phyloP scores from a whole-genome alignment of 64 coral and sea anemone genomes.

The Montipora foliosa region DNA sequence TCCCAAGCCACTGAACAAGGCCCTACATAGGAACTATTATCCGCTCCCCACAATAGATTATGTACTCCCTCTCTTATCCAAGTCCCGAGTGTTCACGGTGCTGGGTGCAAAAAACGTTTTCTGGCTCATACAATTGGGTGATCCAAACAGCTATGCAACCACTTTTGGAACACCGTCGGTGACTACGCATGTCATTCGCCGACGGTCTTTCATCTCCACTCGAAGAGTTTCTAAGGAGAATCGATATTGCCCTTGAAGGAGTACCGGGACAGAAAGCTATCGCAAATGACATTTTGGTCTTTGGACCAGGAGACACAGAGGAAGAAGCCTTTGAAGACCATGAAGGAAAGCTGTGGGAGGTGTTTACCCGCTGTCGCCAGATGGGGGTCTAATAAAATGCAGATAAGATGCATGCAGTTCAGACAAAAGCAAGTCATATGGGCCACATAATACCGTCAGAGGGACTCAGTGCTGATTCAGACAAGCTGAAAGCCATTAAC shows the following conservation, averaged over 20 bases:
- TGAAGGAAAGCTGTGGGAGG: too few relatives aligned
- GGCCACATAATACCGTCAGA: background rate
- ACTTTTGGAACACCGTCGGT: constrained; percentile 66
- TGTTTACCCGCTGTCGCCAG: background rate
- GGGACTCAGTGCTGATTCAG: constrained; percentile 7
- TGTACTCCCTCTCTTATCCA: background rate
- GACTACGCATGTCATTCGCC: constrained; percentile 60
- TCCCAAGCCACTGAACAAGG: constrained; percentile 7
- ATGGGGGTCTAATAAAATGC: constrained; percentile 15
- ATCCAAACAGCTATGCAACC: background rate
- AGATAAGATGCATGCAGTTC: constrained; percentile 11
- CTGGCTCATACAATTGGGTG: constrained; percentile 48
- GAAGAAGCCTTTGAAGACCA: too few relatives aligned
- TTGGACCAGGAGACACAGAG: background rate
- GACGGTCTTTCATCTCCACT: constrained; percentile 28
- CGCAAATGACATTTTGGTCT: background rate
- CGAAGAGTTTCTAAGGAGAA: constrained; percentile 67
- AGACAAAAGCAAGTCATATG: background rate
- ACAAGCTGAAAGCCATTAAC: constrained; percentile 42
- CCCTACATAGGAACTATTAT: constrained; percentile 1
- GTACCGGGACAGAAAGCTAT: background rate
- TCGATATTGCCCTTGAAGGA: constrained; percentile 34
- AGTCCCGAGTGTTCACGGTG: constrained; percentile 33
- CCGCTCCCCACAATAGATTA: constrained; percentile 18
- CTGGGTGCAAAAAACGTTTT: constrained; percentile 48